A percentile compares a stretch with the other conserved stretches of the same genome.
Evolutionary conservation across 2,888 invertebrate genomes (phyloP).

Genomic region (Habroteleia sp.): DNA sequence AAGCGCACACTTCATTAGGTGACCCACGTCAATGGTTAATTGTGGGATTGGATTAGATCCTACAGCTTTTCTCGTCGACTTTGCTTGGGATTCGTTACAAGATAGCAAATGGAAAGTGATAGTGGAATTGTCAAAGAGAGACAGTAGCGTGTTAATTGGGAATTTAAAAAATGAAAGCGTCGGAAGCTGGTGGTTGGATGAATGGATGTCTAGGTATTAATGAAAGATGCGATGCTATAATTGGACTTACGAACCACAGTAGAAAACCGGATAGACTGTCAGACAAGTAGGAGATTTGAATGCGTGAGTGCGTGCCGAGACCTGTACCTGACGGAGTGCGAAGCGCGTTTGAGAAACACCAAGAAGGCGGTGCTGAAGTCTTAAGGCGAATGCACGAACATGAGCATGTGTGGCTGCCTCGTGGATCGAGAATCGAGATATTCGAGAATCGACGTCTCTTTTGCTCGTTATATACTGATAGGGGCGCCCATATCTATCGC

Average conservation of each 20-base stretch:
- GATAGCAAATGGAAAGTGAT: too few relatives aligned
- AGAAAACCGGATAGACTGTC: slow-evolving; percentile 45
- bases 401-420: slow-evolving; percentile 70
- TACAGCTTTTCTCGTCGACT: too few relatives aligned
- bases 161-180: too few relatives aligned
- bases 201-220: too few relatives aligned
- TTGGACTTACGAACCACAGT: slow-evolving; percentile 60
- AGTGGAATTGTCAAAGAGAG: too few relatives aligned
- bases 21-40: too few relatives aligned
- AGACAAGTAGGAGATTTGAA: slow-evolving; percentile 52
- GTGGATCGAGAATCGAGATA: slow-evolving; percentile 73
- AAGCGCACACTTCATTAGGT: too few relatives aligned
- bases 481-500: slow-evolving; percentile 21
- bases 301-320: slow-evolving; percentile 70
- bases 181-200: too few relatives aligned
- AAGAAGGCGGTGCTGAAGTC: slow-evolving; percentile 79
- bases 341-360: slow-evolving; percentile 80
- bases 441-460: slow-evolving; percentile 70
- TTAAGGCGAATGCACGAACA: slow-evolving; percentile 73
- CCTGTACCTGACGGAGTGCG: slow-evolving; percentile 79
- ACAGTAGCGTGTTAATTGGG: too few relatives aligned
- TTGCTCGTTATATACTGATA: slow-evolving; percentile 37
- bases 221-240: slow-evolving; percentile 27
- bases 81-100: too few relatives aligned
- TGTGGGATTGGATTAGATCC: too few relatives aligned